A percentile compares a stretch with the other conserved stretches of the same genome.
Evolutionary conservation across 1,140 invertebrate genomes (phyloP).

Genomic region (Papilio polyxenes): DNA sequence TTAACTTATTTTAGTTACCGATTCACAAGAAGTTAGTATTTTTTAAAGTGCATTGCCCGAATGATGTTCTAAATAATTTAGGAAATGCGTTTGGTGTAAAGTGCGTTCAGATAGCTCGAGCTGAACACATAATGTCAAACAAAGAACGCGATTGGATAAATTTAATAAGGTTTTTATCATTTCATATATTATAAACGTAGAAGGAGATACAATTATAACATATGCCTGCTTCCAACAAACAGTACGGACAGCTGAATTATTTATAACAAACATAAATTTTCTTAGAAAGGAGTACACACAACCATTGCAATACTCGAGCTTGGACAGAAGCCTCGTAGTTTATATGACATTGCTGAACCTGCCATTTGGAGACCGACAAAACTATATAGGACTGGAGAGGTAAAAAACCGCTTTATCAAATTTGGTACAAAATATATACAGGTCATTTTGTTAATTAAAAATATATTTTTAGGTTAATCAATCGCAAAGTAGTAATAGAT

Average conservation of each 20-base stretch:
- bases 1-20: not conserved
- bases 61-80: not conserved
- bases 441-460: not conserved
- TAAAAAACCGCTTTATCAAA: not conserved
- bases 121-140: not conserved
- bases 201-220: too few species aligned
- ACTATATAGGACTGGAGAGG: constrained; percentile 3
- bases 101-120: not conserved
- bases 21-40: constrained; percentile 12
- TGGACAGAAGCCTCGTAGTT: constrained; percentile 45
- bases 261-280: not conserved
- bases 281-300: constrained; percentile 36
- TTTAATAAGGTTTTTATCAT: not conserved
- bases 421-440: too few species aligned
- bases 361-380: constrained; percentile 2
- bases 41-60: constrained; percentile 2
- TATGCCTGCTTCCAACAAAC: not conserved
- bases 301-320: constrained; percentile 40
- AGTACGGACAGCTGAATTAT: not conserved
- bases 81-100: not conserved
- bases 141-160: not conserved
- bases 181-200: too few species aligned
- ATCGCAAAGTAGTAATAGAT: constrained; percentile 44
- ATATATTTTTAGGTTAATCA: constrained; percentile 40
- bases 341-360: constrained; percentile 40